Evolutionary conservation across 1,140 invertebrate genomes (phyloP), one percentile per base, ranked within the genome.

Genomic region (Heliconius hewitsoni): DNA sequence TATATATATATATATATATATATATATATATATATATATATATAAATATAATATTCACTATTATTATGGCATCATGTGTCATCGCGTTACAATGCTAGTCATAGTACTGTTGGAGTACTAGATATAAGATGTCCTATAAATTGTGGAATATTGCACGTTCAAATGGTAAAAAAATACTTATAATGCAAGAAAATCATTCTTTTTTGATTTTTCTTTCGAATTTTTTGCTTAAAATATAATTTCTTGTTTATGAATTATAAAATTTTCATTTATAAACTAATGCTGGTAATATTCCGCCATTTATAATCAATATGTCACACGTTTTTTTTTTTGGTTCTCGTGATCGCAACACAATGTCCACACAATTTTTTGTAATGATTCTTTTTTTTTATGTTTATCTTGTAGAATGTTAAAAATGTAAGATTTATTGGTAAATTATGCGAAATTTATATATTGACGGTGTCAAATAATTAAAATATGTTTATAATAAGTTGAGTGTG

Each of bases 391-490:
- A 84, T 85, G 81, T 85, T 84, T 83, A 86, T 86, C 83, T 87
- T 86, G 78, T 91, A 88, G 87, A 86, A 87, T 87, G 86, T 89
- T 87, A 85, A 84, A 87, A 87, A 89, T 83, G 72, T 85, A 84
- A 87, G 84, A 85, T 85, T 81, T 84, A 88, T 91, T 87, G 88
- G 84, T 89, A 90, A 82, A 83, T 88, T 85, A 82, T 88, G 83
- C 87, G 86, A 87, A 87, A 88, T 89, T 87, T 90, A 87, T 89
- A 88, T 89, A 85, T 91, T 94, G 92, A 93, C 92, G 78, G 89
- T 93, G 92, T 93, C 91, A 93, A 93, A 91, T 91, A 92, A 90
- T 91, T 91, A 91, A 93, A 87, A 87, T 90, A 90, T 90, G 90
- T 93, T 93, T 91, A 88, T 91, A 91, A 86, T 88, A 87, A 85